Evolutionary conservation across 2,888 invertebrate genomes (phyloP), one percentile per base, ranked within the genome.

Genomic region (Podotricha telesiphe): DNA sequence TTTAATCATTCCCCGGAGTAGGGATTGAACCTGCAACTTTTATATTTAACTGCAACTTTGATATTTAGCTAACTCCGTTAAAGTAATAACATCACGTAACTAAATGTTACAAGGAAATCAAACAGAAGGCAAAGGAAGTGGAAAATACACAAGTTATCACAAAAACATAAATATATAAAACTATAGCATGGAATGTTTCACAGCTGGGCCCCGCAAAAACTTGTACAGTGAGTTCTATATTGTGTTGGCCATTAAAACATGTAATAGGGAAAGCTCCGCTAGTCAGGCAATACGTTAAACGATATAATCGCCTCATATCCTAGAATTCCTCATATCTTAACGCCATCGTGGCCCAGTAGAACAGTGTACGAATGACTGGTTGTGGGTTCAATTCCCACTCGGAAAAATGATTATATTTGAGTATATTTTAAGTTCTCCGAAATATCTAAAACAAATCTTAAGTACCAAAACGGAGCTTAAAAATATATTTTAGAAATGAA

Each of bases 211-310:
- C 22, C 40, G 53, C 61, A 69, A 69, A 63, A 71, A 69, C 66
- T 59, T 51, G 64, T 37, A 47, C 20, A 40, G 50, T 55, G 48
- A 53, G 61, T 67, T 56, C 70, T 73, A 71, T 70, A 72, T 72
- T 68, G 68, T 37, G 50, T 42, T 10, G 72, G 68, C 70, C 72
- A 70, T 68, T 73, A 72, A 73, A 71, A 67, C 67, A 67, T 22
- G 68, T 69, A 66, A 73, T 72, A 68, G 65, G 65, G 68, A 68
- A 69, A 34, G 19, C 19, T 48, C 62, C 48, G 62, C 50, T 48
- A 22, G 10, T 42, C 22, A 45, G 53, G 22, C 59, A 64, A 59
- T 56, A 47, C 63, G 59, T 61, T 66, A 67, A 70, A 67, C 65
- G 67, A 73, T 69, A 68, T 70, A 65, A 74, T 73, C 53, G 69